Conservation (phyloP, 2,113 vertebrate genomes). For the Platichthys flesus region DNA sequence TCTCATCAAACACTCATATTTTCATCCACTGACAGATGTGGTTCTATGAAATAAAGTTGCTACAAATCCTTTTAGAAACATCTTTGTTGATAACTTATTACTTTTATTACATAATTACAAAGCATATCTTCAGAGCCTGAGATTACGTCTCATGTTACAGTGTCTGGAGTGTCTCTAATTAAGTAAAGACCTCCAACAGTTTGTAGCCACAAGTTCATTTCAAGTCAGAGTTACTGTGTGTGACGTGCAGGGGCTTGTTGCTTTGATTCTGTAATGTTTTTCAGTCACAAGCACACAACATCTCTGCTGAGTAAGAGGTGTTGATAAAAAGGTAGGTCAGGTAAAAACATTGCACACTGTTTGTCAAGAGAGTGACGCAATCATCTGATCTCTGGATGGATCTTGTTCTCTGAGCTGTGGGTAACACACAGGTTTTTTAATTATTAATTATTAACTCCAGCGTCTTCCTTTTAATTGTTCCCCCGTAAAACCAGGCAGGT, state of each 20-base stretch:
- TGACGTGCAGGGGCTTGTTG: conserved; percentile 52
- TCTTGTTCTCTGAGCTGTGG: background rate
- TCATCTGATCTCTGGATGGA: background rate
- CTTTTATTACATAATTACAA: conserved; percentile 14
- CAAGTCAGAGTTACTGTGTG: background rate
- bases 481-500: no score
- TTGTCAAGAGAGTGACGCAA: conserved; percentile 20
- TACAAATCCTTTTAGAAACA: conserved; percentile 3
- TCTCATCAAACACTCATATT: background rate
- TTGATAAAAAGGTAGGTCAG: no score
- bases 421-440: background rate
- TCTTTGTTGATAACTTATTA: conserved; percentile 3
- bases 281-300: background rate
- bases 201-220: background rate
- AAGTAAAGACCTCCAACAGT: conserved; percentile 11
- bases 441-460: no score
- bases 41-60: background rate
- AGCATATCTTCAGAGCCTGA: background rate
- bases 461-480: no score
- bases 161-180: conserved; percentile 16
- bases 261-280: conserved; percentile 19
- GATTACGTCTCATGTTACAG: conserved; percentile 8
- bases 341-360: background rate
- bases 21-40: background rate
- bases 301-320: no score